Conservation (phyloP, 2,888 invertebrate genomes). For the Dryobotodes eremita region DNA sequence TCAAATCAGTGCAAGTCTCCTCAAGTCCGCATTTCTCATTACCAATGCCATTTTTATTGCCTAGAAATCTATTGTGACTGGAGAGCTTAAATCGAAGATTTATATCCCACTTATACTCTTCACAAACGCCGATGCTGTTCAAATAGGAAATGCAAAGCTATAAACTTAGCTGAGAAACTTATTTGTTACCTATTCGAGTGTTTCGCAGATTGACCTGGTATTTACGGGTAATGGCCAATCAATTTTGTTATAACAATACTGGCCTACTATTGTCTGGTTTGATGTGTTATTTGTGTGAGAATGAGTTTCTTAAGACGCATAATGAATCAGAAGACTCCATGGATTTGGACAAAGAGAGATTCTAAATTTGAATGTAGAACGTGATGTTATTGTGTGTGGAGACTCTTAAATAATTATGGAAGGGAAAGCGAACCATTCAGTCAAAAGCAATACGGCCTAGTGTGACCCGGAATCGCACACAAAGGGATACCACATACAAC, state of each 20-base stretch:
- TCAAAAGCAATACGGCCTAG: too few species aligned
- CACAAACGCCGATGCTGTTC: conserved; percentile 54
- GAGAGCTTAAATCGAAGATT: conserved; percentile 63
- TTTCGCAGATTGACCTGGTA: conserved; percentile 57
- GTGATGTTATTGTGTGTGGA: background rate
- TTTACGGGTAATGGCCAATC: conserved; percentile 38
- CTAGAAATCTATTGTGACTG: conserved; percentile 63
- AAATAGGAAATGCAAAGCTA: conserved; percentile 62
- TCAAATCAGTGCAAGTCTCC: background rate
- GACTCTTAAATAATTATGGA: too few species aligned
- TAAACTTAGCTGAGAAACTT: conserved; percentile 62
- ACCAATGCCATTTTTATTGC: conserved; percentile 43
- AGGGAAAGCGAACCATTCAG: background rate
- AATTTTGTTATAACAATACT: conserved; percentile 43
- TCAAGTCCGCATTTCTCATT: conserved; percentile 44
- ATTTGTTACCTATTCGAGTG: conserved; percentile 43
- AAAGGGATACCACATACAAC: too few species aligned
- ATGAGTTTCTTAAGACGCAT: background rate
- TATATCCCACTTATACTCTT: conserved; percentile 58
- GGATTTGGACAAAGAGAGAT: background rate
- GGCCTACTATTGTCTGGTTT: conserved; percentile 26
- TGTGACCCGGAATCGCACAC: too few species aligned
- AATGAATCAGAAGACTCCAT: background rate
- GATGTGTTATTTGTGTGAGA: conserved; percentile 29
- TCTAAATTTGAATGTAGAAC: background rate